These are phyloP conservation scores for Diphyllodes magnificus DNA, from an alignment of 2,113 vertebrate species.

Conservation along the genomic window DNA sequence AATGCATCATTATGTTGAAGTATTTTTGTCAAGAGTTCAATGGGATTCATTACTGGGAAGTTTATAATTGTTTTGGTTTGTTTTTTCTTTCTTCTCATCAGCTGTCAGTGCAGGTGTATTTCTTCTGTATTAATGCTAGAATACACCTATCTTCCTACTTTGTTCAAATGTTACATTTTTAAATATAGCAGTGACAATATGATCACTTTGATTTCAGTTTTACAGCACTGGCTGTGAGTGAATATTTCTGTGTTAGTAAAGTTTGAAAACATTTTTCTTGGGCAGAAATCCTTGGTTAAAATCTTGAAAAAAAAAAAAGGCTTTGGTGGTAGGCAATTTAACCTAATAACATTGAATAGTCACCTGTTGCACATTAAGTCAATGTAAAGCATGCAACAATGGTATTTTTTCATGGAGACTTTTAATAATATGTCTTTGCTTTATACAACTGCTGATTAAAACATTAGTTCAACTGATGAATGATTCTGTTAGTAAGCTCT, in stretches of 20 bases:
- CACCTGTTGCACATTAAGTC: background rate
- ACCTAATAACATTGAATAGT: background rate
- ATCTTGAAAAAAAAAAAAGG: background rate
- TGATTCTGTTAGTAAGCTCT: background rate
- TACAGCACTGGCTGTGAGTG: background rate
- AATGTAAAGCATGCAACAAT: background rate
- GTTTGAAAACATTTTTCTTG: background rate
- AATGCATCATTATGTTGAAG: background rate
- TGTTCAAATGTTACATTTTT: background rate
- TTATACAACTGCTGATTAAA: slow-evolving; percentile 5
- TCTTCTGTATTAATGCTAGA: background rate
- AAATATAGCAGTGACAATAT: background rate
- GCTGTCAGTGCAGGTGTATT: background rate
- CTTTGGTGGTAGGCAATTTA: background rate
- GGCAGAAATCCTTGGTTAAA: background rate
- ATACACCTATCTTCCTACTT: background rate
- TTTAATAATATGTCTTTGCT: background rate
- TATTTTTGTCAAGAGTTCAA: background rate
- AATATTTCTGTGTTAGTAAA: background rate
- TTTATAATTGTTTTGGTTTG: background rate
- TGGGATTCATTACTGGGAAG: background rate
- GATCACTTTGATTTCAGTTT: background rate
- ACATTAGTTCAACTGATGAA: background rate
- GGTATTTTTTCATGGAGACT: background rate
- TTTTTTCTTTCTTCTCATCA: background rate